Evolutionary conservation across 2,113 vertebrate species (phyloP).

Genomic region (Eptesicus fuscus): DNA sequence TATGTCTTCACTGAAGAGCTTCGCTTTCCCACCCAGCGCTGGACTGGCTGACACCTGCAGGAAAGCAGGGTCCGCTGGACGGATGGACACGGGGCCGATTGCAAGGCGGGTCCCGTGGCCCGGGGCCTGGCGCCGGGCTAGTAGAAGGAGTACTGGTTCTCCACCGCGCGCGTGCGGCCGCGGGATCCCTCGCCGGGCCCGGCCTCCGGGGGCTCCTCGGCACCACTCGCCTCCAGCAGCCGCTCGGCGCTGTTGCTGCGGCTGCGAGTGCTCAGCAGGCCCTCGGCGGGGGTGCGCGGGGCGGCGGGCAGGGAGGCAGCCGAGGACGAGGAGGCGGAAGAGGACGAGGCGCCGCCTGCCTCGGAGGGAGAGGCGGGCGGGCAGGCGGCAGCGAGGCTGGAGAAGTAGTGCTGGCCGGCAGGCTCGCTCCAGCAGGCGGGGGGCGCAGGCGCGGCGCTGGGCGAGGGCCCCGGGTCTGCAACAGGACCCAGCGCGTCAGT

Average conservation of each 20-base stretch:
- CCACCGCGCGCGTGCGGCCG: constrained; percentile 89
- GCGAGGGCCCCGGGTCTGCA: constrained; percentile 80
- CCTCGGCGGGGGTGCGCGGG: constrained; percentile 77
- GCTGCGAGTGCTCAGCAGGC: constrained; percentile 79
- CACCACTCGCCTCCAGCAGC: constrained; percentile 84
- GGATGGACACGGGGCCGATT: no score
- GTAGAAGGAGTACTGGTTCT: constrained; percentile 99
- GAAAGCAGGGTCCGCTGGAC: background rate
- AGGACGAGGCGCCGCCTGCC: constrained; percentile 61
- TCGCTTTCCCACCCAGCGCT: constrained; percentile 37
- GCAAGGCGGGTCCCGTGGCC: background rate
- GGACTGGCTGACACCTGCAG: background rate
- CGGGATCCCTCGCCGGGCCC: constrained; percentile 83
- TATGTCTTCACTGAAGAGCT: constrained; percentile 76
- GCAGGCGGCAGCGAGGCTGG: constrained; percentile 78
- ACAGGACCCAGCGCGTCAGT: background rate
- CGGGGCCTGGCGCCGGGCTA: constrained; percentile 72
- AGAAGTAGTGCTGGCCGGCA: constrained; percentile 85
- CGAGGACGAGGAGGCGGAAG: constrained; percentile 71
- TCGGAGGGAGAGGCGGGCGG: constrained; percentile 64
- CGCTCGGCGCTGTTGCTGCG: constrained; percentile 92
- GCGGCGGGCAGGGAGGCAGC: constrained; percentile 53
- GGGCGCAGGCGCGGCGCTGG: constrained; percentile 78
- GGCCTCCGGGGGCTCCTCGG: constrained; percentile 89
- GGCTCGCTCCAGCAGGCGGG: constrained; percentile 85